Conservation (phyloP, 2,888 invertebrate genomes). For the Hypsopygia costalis region DNA sequence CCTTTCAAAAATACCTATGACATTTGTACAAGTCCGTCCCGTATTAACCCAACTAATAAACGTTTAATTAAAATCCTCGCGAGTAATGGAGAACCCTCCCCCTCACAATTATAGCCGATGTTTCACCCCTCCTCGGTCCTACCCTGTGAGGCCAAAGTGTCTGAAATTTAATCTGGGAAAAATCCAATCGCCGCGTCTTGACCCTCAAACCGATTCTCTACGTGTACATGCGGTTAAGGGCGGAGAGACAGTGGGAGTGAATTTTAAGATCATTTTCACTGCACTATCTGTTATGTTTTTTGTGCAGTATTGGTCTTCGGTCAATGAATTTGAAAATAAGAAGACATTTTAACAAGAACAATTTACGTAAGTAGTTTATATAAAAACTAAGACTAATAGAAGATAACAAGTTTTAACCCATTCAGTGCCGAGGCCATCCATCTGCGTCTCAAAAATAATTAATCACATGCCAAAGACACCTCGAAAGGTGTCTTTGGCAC, state of each 20-base stretch:
- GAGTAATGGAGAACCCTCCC: constrained; percentile 11
- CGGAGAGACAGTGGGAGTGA: constrained; percentile 14
- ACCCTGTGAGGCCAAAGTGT: constrained; percentile 21
- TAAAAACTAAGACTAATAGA: too few species aligned
- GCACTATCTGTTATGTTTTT: too few species aligned
- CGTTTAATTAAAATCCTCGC: constrained; percentile 17
- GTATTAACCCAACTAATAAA: constrained; percentile 10
- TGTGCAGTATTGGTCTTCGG: too few species aligned
- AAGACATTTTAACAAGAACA: too few species aligned
- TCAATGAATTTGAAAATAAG: too few species aligned
- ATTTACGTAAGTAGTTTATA: too few species aligned
- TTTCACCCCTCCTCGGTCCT: constrained; percentile 15
- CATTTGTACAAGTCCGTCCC: neutral
- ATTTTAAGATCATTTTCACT: too few species aligned
- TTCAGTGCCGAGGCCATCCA: too few species aligned
- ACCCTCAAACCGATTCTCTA: constrained; percentile 26
- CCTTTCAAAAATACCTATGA: neutral
- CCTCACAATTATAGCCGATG: constrained; percentile 4
- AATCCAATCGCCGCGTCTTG: constrained; percentile 38
- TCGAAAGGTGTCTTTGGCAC: too few species aligned
- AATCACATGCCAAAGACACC: too few species aligned
- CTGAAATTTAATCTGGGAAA: constrained; percentile 41
- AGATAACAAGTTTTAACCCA: too few species aligned
- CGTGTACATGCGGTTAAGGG: constrained; percentile 15
- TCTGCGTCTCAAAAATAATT: too few species aligned